phyloP scores from a whole-genome alignment of 2,113 vertebrate genomes.

The Calidris pugnax region DNA sequence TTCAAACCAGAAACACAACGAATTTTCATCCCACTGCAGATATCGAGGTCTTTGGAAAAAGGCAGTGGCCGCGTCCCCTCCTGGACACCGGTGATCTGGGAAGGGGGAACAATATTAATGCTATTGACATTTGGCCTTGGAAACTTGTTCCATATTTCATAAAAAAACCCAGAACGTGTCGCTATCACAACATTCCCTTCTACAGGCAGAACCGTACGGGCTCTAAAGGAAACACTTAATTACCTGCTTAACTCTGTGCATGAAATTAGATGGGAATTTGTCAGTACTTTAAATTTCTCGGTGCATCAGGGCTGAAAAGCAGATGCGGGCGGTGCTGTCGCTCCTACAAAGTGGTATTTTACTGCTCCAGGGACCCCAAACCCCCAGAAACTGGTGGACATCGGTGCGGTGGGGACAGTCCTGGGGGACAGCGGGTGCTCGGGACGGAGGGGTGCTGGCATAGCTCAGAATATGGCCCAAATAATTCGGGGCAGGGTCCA shows the following conservation, averaged over 20 bases:
- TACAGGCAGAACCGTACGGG: not conserved
- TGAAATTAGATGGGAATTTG: not conserved
- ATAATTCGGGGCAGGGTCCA: no score
- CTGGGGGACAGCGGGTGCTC: fast-evolving
- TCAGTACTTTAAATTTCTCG: not conserved
- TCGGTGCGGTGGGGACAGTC: not conserved
- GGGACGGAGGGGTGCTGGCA: not conserved
- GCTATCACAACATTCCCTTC: fast-evolving
- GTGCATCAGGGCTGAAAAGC: not conserved
- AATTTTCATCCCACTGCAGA: not conserved
- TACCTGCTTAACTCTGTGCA: not conserved
- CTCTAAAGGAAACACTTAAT: not conserved
- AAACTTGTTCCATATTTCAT: not conserved
- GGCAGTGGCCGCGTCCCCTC: fast-evolving
- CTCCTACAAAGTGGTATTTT: fast-evolving
- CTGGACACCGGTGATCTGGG: fast-evolving
- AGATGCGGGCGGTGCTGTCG: not conserved
- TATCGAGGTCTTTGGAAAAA: not conserved
- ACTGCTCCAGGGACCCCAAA: not conserved
- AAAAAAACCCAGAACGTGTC: fast-evolving
- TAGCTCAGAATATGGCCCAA: fast-evolving
- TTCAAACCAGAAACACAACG: not conserved
- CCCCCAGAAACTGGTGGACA: fast-evolving
- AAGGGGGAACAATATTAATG: fast-evolving
- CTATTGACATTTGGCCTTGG: not conserved